phyloP scores from a whole-genome alignment of 30 jellyfish, hydroid and myxozoan species.

The Mastigias papua region DNA sequence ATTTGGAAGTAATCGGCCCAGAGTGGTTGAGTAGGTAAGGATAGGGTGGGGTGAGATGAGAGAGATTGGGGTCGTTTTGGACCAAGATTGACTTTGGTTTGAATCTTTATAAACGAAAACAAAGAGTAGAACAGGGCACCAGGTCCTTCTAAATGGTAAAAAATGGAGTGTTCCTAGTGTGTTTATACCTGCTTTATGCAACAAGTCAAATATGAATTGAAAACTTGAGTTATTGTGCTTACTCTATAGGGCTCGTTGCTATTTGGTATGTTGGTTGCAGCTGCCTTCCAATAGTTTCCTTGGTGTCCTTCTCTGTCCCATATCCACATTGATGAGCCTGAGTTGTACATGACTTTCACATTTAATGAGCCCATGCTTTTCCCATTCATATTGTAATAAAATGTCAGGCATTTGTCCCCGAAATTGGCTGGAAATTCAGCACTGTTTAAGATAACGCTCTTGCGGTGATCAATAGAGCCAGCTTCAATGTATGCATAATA shows the following conservation, averaged over 20 bases:
- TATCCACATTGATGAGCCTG: slow-evolving; percentile 59
- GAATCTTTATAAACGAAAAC: no score
- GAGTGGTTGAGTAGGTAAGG: no score
- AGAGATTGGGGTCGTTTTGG: no score
- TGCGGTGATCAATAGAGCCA: slow-evolving; percentile 31
- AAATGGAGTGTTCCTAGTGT: no score
- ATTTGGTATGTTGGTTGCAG: slow-evolving; percentile 58
- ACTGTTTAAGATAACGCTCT: slow-evolving; percentile 62
- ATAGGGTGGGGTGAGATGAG: no score
- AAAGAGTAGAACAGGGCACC: no score
- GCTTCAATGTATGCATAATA: slow-evolving; percentile 74
- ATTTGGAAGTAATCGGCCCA: no score
- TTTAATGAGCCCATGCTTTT: slow-evolving; percentile 61
- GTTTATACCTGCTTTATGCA: no score
- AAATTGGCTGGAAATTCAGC: slow-evolving; percentile 60
- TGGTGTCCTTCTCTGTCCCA: slow-evolving; percentile 88
- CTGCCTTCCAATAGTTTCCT: slow-evolving; percentile 83
- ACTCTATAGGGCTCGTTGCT: slow-evolving; percentile 70
- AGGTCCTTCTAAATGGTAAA: no score
- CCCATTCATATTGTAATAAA: slow-evolving; percentile 87
- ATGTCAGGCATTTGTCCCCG: slow-evolving; percentile 80
- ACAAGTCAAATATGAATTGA: not conserved
- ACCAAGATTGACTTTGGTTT: no score
- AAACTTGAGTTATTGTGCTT: not conserved
- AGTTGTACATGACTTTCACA: slow-evolving; percentile 8